Base-by-base conservation (phyloP, 2,888 invertebrate species). In the Allophyes oxyacanthae region DNA sequence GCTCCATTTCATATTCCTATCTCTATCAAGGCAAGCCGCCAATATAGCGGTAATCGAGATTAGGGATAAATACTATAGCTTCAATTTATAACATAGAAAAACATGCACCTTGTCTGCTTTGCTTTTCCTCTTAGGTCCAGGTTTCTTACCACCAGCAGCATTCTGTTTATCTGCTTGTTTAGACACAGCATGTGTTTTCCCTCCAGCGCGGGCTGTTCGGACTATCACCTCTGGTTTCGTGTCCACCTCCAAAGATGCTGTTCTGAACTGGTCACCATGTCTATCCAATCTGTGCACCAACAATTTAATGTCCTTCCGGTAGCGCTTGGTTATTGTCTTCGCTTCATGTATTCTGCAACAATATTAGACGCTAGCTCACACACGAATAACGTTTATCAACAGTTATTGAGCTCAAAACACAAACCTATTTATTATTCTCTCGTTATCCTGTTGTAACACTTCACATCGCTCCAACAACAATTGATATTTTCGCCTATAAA, bases 361-460 rank as follows among this genome's bases (percentile, higher is more conserved):
- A 70, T 64, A 75, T 34, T 49, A 67, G 37, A 75, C 57, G 51
- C 51, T 74, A 75, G 64, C 65, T 77, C 50, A 75, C 49, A 43
- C 59, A 54, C 51, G 25, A 56, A 55, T 64, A 64, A 67, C 64
- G 34, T 77, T 60, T 65, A 72, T 51, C 20, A 74, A 63, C 59
- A 59, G 50, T 55, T 69, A 73, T 72, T 71, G 68, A 60, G 58
- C 40, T 65, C 43, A 65, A 75, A 82, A 83, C 77, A 85, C 87
- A 78, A 83, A 95, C 95, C 95, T 95, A 89, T 95, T 95, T 56
- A 97, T 95, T 70, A 97, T 92, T 87, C 96, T 95, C 85, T 97
- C 96, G 86, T 97, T 97, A 82, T 96, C 96, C 95, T 96, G 96
- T 83, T 97, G 97, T 72, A 97, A 91, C 73, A 96, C 95, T 89